phyloP scores from a whole-genome alignment of 2,888 invertebrate genomes.

The Beris morrisii region DNA sequence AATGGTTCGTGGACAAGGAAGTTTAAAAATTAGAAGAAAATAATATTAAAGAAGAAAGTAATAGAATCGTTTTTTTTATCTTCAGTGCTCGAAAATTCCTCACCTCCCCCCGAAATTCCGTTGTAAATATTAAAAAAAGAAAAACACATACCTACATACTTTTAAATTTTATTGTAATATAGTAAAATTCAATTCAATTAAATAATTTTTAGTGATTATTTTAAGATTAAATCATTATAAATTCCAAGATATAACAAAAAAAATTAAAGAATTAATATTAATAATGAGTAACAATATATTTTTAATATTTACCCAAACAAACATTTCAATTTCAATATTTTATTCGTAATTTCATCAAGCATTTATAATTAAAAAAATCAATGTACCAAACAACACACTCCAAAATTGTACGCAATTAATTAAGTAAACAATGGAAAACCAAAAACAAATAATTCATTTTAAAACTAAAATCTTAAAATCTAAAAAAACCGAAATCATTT shows the following conservation, averaged over 20 bases:
- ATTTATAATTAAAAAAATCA: not conserved
- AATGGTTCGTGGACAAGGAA: no score
- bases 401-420: no score
- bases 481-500: no score
- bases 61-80: no score
- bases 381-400: constrained; percentile 4
- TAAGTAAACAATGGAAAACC: no score
- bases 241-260: constrained; percentile 13
- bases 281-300: constrained; percentile 17
- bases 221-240: constrained; percentile 23
- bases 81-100: no score
- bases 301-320: constrained; percentile 20
- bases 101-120: constrained; percentile 5
- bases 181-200: constrained; percentile 9
- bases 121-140: constrained; percentile 24
- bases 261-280: constrained; percentile 12
- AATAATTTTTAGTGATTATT: constrained; percentile 24
- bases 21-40: no score
- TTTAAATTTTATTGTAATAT: constrained; percentile 26
- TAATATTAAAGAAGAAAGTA: no score
- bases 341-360: not conserved
- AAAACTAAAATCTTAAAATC: no score
- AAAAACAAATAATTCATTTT: no score
- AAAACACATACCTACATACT: not conserved
- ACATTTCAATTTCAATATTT: constrained; percentile 13